phyloP scores from a whole-genome alignment of 2,797 vertebrate genomes.

The Phalloptychus januarius region DNA sequence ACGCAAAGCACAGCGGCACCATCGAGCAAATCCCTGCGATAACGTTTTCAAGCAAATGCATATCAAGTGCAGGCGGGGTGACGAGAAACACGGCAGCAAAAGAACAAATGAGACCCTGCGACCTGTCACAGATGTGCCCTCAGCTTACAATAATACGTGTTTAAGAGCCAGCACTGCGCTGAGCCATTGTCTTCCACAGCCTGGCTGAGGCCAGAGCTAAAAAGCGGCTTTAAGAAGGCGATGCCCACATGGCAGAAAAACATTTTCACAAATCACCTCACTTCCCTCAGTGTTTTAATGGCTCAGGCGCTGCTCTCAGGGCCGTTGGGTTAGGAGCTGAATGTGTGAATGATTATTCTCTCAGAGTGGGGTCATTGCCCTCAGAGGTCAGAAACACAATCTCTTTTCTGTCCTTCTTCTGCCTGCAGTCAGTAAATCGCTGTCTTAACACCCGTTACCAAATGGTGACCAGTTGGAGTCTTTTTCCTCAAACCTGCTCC shows the following conservation, averaged over 20 bases:
- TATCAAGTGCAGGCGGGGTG: slow-evolving; percentile 48
- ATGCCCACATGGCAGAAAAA: slow-evolving; percentile 52
- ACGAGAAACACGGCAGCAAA: slow-evolving; percentile 49
- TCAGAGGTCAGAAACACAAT: slow-evolving; percentile 40
- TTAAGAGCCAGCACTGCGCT: slow-evolving; percentile 37
- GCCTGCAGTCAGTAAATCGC: slow-evolving; percentile 1
- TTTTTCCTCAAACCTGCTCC: slow-evolving; percentile 12
- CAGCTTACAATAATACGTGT: slow-evolving; percentile 76
- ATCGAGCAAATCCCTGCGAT: slow-evolving; percentile 59
- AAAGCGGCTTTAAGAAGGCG: slow-evolving; percentile 64
- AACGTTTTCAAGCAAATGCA: slow-evolving; percentile 51
- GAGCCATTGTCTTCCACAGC: slow-evolving; percentile 65
- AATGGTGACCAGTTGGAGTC: slow-evolving; percentile 26
- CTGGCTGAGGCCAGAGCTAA: slow-evolving; percentile 30
- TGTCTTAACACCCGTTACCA: background rate
- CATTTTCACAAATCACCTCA: slow-evolving; percentile 71
- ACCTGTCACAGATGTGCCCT: slow-evolving; percentile 73
- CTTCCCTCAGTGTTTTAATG: slow-evolving; percentile 66
- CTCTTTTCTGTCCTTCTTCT: slow-evolving; percentile 17
- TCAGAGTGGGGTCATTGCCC: slow-evolving; percentile 70
- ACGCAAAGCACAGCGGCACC: slow-evolving; percentile 50
- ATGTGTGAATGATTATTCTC: slow-evolving; percentile 76
- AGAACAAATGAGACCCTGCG: slow-evolving; percentile 53
- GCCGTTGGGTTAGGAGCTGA: slow-evolving; percentile 74
- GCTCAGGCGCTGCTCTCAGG: slow-evolving; percentile 67